A percentile compares a stretch with the other conserved stretches of the same genome.
Conservation (phyloP, 2,797 vertebrate species). For the Sebastes variabilis region DNA sequence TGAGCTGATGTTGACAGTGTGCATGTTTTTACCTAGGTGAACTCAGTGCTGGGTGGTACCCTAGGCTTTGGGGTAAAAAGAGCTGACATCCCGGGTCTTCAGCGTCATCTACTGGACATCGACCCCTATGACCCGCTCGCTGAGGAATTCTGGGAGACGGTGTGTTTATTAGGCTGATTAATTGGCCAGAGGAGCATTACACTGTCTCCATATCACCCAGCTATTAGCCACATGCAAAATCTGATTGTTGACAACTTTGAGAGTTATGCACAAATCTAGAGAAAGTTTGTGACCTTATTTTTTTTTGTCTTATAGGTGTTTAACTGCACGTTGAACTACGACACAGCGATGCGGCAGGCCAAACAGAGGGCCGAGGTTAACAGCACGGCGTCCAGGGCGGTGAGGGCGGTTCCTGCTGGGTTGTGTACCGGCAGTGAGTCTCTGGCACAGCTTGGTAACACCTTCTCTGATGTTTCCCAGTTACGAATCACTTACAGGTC, state of each 20-base stretch:
- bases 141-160: conserved; percentile 88
- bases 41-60: conserved; percentile 81
- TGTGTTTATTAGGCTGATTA: conserved; percentile 30
- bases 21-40: conserved; percentile 51
- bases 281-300: background rate
- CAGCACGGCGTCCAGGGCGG: conserved; percentile 41
- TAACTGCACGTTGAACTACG: conserved; percentile 83
- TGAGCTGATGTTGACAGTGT: background rate
- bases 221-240: background rate
- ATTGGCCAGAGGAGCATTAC: background rate
- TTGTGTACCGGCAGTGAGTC: conserved; percentile 83
- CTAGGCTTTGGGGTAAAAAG: conserved; percentile 86
- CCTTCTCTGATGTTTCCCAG: conserved; percentile 87
- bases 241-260: background rate
- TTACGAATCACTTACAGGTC: conserved; percentile 87
- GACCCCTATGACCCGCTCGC: conserved; percentile 84
- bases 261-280: background rate
- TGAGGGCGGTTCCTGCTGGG: conserved; percentile 52
- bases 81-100: conserved; percentile 82
- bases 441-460: conserved; percentile 81
- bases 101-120: conserved; percentile 78
- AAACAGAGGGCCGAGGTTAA: conserved; percentile 43
- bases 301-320: conserved; percentile 73
- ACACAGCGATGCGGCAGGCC: conserved; percentile 53
- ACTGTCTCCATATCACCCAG: background rate